Percentiles rank a stretch among this genome's conserved stretches.
phyloP scores from a whole-genome alignment of 1,140 invertebrate genomes.

The Pararge aegeria region DNA sequence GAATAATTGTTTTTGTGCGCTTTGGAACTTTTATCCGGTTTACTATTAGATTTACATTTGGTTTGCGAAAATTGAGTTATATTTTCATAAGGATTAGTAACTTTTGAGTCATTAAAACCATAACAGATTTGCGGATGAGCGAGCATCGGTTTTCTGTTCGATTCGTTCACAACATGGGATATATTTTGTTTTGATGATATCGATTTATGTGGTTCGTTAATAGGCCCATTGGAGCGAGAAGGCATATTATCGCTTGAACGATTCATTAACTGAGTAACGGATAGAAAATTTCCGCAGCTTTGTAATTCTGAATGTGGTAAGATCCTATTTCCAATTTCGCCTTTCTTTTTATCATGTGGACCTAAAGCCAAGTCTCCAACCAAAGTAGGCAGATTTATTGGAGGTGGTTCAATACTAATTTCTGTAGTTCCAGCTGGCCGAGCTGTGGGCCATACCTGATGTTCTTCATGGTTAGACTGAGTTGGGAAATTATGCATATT shows the following conservation, averaged over 20 bases:
- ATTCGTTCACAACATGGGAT: conserved; percentile 45
- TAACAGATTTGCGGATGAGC: conserved; percentile 58
- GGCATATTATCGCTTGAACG: conserved; percentile 59
- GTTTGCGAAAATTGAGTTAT: conserved; percentile 51
- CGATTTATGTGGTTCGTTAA: conserved; percentile 48
- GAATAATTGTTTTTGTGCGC: conserved; percentile 71
- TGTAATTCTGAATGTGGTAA: conserved; percentile 52
- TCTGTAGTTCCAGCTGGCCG: conserved; percentile 67
- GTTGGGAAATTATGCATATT: conserved; percentile 64
- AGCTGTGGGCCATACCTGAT: conserved; percentile 66
- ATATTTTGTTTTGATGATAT: conserved; percentile 49
- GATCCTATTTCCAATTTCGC: conserved; percentile 47
- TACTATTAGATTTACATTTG: conserved; percentile 60
- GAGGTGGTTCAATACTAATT: conserved; percentile 72
- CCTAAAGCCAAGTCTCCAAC: conserved; percentile 70
- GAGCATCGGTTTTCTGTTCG: conserved; percentile 47
- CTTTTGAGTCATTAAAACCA: conserved; percentile 60
- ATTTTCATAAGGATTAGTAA: conserved; percentile 49
- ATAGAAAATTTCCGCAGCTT: conserved; percentile 68
- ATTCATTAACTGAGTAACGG: conserved; percentile 73
- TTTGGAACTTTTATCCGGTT: conserved; percentile 62
- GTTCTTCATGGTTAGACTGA: conserved; percentile 60
- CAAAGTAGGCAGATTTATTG: conserved; percentile 69
- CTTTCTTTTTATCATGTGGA: conserved; percentile 72
- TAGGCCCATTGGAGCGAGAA: conserved; percentile 49